These are phyloP conservation scores for Gymnogyps californianus DNA, from an alignment of 2,113 vertebrate genomes.

Conservation along the genomic window DNA sequence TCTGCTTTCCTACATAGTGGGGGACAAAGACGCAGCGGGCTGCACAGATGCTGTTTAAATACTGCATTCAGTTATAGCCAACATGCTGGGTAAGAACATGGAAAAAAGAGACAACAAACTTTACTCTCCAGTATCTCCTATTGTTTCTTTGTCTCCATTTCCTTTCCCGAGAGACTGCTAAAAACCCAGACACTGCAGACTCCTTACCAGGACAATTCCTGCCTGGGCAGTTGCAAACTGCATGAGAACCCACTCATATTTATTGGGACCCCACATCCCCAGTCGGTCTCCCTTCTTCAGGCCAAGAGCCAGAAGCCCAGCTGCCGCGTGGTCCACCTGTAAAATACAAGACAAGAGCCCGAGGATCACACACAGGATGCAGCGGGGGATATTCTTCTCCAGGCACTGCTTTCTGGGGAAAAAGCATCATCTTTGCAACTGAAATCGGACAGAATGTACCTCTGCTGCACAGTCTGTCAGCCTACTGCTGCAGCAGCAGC, in stretches of 20 bases:
- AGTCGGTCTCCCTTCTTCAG: conserved; percentile 87
- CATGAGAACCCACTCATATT: conserved; percentile 87
- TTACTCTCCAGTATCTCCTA: background rate
- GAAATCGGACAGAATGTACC: background rate
- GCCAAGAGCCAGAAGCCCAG: conserved; percentile 88
- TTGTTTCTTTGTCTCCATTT: background rate
- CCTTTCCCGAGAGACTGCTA: background rate
- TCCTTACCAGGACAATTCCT: conserved; percentile 90
- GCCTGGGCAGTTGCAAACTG: conserved; percentile 91
- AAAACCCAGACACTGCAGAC: background rate
- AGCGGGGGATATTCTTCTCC: background rate
- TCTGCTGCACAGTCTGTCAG: background rate
- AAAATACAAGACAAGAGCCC: background rate
- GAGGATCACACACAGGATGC: background rate
- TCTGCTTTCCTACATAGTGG: background rate
- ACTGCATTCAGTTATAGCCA: background rate
- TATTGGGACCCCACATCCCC: conserved; percentile 94
- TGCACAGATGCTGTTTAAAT: background rate
- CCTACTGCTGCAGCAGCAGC: background rate
- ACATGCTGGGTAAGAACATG: background rate
- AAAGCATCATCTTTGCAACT: background rate
- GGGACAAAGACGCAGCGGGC: background rate
- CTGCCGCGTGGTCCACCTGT: conserved; percentile 87
- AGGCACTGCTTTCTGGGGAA: background rate
- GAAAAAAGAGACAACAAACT: background rate